Conservation (phyloP, 1,140 invertebrate genomes). For the Microplitis demolitor region DNA sequence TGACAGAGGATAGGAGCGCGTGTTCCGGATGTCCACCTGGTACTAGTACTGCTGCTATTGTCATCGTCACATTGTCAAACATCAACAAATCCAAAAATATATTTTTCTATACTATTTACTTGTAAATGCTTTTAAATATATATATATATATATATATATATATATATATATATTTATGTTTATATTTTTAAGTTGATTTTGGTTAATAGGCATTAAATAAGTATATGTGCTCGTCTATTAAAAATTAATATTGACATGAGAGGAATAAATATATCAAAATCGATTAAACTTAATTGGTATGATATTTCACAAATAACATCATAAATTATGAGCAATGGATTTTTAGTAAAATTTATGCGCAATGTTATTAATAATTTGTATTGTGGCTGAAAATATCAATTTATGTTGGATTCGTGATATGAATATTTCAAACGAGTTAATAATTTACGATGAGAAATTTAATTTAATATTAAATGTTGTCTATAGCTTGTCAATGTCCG, state of each 20-base stretch:
- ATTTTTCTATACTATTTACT: too few relatives aligned
- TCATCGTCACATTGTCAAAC: slow-evolving; percentile 3
- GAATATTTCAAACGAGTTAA: slow-evolving; percentile 2
- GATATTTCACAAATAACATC: neutral
- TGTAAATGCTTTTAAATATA: too few relatives aligned
- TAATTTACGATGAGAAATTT: slow-evolving; percentile 13
- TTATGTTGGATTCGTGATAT: slow-evolving; percentile 3
- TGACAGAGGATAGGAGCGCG: neutral
- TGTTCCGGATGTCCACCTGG: slow-evolving; percentile 13
- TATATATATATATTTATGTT: too few relatives aligned
- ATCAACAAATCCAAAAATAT: neutral
- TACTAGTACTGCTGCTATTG: slow-evolving; percentile 6
- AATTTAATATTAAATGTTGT: neutral
- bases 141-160: too few relatives aligned
- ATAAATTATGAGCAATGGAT: neutral
- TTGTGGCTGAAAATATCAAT: neutral
- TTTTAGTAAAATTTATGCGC: too few relatives aligned
- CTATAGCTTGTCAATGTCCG: neutral
- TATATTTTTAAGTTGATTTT: too few relatives aligned
- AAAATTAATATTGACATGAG: too few relatives aligned
- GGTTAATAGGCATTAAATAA: too few relatives aligned
- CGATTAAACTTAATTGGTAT: too few relatives aligned
- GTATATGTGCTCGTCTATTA: too few relatives aligned
- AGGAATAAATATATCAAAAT: too few relatives aligned
- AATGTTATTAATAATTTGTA: neutral